Base-by-base conservation (phyloP, 2,797 vertebrate genomes). In the Gymnocypris eckloni region DNA sequence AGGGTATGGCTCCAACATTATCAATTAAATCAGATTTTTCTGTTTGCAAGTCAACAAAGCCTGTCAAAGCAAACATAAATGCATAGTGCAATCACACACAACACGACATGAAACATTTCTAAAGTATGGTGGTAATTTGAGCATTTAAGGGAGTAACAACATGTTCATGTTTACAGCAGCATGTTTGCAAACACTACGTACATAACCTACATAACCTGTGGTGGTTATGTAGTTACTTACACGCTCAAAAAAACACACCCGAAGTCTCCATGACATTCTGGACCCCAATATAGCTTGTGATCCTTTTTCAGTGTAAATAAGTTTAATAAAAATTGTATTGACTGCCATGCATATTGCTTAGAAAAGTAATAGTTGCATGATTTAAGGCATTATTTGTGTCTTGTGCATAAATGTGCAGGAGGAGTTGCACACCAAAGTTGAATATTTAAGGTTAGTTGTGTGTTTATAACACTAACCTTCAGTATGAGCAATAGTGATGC, bases 11-110 rank as follows among this genome's bases (percentile, higher is more conserved):
- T 88, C 96, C 96, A 73, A 97, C 95, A 86, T 95, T 97, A 92
- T 98, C 97, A 89, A 97, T 93, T 90, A 99, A 94, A 61, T 97
- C 96, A 22, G 94, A 92, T 78, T 95, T 96, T 90, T 99, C 98
- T 76, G 96, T 99, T 95, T 99, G 98, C 90, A 99, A 92, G 87
- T 99, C 98, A 85, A 98, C 97, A 93, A 99, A 99, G 87, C 98
- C 98, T 99, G 93, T 22, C 90, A 52, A 48, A 67, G 50, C 6
- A 82, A 15, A 45, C 12, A 79, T 10, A 50, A 59, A 45, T 10
- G 6, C 18, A 41, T 9, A 9, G 61, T 22, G 22, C 13, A 81
- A 37, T 50, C 25, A 7, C 39, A 43, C n/a, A 25, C 7, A 43
- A 79, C 4, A 39, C 39, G 10, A 22, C 16, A 13, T 39, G 2